phyloP scores from a whole-genome alignment of 1,140 invertebrate species.

The Brachystomella parvula region DNA sequence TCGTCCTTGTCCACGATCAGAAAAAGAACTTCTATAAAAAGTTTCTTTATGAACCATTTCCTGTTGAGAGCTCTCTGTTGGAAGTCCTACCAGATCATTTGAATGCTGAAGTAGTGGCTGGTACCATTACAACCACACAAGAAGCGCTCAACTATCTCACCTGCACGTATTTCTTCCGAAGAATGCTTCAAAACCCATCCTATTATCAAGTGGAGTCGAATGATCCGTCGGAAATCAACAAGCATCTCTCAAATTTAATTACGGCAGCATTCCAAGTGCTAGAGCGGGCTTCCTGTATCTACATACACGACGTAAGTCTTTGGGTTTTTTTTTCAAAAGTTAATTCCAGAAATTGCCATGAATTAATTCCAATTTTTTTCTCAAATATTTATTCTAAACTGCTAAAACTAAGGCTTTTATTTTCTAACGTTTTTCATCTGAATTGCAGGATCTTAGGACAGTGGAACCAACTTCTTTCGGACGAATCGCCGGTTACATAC shows the following conservation, averaged over 20 bases:
- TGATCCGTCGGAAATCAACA: conserved; percentile 64
- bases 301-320: conserved; percentile 50
- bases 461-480: conserved; percentile 78
- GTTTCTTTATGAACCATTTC: conserved; percentile 98
- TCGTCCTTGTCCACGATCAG: conserved; percentile 93
- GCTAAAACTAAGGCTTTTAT: conserved; percentile 16
- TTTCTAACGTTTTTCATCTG: no score
- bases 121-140: conserved; percentile 84
- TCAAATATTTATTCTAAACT: conserved; percentile 14
- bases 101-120: conserved; percentile 86
- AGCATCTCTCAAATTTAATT: conserved; percentile 65
- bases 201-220: conserved; percentile 79
- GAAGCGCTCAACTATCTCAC: conserved; percentile 94
- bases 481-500: conserved; percentile 89
- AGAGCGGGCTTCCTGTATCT: conserved; percentile 65
- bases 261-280: conserved; percentile 66
- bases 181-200: conserved; percentile 85
- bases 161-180: conserved; percentile 96
- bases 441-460: conserved; percentile 57
- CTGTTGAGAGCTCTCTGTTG: conserved; percentile 91
- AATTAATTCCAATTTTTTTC: background rate
- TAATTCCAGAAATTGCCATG: conserved; percentile 7
- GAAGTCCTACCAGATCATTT: conserved; percentile 90
- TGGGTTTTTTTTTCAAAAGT: no score
- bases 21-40: conserved; percentile 99